Evolutionary conservation across 2,113 vertebrate genomes (phyloP).

Genomic region (Neofelis nebulosa): DNA sequence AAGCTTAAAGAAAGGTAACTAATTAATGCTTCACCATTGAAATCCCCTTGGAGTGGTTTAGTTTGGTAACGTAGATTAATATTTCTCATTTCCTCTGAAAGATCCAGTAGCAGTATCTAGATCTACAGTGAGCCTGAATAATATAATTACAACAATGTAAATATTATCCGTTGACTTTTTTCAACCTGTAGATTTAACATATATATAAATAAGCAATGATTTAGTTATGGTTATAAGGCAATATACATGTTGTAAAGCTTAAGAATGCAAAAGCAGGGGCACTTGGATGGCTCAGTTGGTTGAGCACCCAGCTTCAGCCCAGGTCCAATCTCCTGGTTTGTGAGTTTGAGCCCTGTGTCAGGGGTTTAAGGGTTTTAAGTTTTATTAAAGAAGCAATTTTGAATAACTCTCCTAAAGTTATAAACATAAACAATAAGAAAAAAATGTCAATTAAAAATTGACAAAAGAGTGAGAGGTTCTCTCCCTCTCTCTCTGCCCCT

Average conservation of each 20-base stretch:
- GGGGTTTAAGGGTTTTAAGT: no score
- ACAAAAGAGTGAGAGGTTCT: no score
- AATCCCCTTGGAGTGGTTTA: neutral
- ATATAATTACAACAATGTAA: neutral
- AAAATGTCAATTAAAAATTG: no score
- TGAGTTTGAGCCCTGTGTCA: no score
- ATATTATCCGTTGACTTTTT: neutral
- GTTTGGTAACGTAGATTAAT: neutral
- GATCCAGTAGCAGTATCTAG: neutral
- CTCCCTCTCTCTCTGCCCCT: no score
- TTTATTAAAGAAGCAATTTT: no score
- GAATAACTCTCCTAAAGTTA: no score
- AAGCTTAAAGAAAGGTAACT: neutral
- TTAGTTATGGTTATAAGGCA: neutral
- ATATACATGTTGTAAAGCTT: neutral
- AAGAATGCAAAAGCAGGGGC: neutral
- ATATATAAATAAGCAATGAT: neutral
- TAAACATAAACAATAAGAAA: no score
- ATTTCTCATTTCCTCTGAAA: neutral
- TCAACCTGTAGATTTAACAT: neutral
- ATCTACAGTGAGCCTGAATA: neutral
- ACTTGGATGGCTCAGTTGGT: no score
- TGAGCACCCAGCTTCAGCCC: no score
- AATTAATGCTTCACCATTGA: neutral
- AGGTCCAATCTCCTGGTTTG: no score